phyloP scores from a whole-genome alignment of 2,888 invertebrate species.

The Drosophila rubida region DNA sequence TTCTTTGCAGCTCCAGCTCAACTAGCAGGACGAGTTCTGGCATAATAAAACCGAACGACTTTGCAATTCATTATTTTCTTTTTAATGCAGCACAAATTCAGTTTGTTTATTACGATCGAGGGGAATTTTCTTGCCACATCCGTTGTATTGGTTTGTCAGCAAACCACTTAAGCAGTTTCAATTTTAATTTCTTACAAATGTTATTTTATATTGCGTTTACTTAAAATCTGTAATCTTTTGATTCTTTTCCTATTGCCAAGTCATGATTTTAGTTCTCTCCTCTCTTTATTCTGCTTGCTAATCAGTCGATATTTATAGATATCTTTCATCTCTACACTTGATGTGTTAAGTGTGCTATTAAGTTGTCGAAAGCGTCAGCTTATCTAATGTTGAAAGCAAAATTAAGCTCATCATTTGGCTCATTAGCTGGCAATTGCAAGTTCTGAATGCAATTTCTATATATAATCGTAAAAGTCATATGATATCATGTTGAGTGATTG shows the following conservation, averaged over 20 bases:
- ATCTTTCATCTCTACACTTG: background rate
- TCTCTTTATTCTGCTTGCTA: background rate
- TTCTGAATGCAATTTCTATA: conserved; percentile 18
- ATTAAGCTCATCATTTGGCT: conserved; percentile 30
- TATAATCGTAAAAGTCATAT: conserved; percentile 23
- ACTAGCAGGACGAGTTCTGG: background rate
- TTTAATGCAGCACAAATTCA: background rate
- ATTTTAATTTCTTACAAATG: too few relatives aligned
- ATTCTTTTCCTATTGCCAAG: background rate
- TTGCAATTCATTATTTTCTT: background rate
- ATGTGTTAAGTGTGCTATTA: conserved; percentile 29
- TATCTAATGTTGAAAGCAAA: conserved; percentile 3
- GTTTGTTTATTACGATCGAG: background rate
- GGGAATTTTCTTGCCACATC: too few relatives aligned
- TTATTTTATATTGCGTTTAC: too few relatives aligned
- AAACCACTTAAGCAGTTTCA: too few relatives aligned
- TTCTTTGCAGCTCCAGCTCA: too few relatives aligned
- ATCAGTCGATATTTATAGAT: background rate
- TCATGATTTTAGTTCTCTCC: background rate
- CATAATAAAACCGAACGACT: background rate
- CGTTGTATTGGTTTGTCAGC: too few relatives aligned
- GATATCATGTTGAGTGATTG: conserved; percentile 47
- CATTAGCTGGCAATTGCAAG: conserved; percentile 49
- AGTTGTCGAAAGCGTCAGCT: conserved; percentile 25
- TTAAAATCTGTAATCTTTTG: background rate